Conservation (phyloP, 2,888 invertebrate genomes). For the Enchytraeus crypticus region DNA sequence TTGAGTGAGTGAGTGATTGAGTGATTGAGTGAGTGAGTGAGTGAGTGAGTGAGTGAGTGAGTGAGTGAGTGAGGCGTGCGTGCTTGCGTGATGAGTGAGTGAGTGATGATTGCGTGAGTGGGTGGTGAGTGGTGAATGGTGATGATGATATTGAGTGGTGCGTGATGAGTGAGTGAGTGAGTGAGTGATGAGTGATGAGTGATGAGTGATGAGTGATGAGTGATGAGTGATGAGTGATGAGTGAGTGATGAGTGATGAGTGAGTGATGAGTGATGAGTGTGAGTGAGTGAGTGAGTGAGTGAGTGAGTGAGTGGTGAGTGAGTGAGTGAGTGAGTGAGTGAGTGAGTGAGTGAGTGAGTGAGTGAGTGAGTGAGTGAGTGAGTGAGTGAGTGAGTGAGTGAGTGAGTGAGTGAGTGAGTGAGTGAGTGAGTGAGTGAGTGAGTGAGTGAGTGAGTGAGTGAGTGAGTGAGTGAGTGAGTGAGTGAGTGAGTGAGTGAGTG, state of each 20-base stretch:
- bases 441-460: conserved; percentile 20
- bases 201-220: too few species aligned
- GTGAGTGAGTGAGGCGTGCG: conserved; percentile 21
- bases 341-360: conserved; percentile 10
- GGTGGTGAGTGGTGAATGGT: not conserved
- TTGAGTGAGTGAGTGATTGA: too few species aligned
- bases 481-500: conserved; percentile 60
- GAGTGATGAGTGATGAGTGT: too few species aligned
- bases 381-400: conserved; percentile 20
- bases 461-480: conserved; percentile 18
- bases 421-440: conserved; percentile 17
- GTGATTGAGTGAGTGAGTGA: too few species aligned
- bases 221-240: too few species aligned
- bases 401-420: conserved; percentile 17
- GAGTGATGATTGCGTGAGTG: not conserved
- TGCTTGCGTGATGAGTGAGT: conserved; percentile 7
- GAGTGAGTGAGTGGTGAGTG: too few species aligned
- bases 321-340: conserved; percentile 13
- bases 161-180: too few species aligned
- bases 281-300: conserved; percentile 9
- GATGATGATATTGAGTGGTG: not conserved
- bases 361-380: conserved; percentile 21
- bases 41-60: too few species aligned
- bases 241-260: too few species aligned
- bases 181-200: too few species aligned